Conservation (phyloP, 2,113 vertebrate species). For the Pangasianodon hypophthalmus region DNA sequence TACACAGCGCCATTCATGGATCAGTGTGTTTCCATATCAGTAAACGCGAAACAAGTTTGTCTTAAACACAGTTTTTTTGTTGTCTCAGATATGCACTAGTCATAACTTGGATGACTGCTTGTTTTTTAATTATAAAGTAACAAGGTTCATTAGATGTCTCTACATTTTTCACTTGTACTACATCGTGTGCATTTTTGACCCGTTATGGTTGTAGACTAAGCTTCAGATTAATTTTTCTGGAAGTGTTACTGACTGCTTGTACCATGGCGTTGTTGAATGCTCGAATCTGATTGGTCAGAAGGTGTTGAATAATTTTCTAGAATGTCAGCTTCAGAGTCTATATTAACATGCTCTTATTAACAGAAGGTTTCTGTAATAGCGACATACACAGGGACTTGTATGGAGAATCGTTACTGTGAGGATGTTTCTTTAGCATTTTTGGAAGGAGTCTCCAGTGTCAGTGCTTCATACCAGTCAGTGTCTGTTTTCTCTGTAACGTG, state of each 20-base stretch:
- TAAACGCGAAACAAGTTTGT: constrained; percentile 1
- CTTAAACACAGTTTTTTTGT: not conserved
- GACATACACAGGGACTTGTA: not conserved
- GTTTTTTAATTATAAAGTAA: not conserved
- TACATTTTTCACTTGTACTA: not conserved
- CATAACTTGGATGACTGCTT: not conserved
- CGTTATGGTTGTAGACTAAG: not conserved
- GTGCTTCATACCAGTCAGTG: not conserved
- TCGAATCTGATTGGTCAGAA: not conserved
- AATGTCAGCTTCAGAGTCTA: not conserved
- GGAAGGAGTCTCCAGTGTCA: not conserved
- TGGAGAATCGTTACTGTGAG: not conserved
- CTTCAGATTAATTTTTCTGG: not conserved
- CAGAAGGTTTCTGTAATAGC: not conserved
- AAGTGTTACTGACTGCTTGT: not conserved
- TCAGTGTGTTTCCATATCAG: constrained; percentile 6
- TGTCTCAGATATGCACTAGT: not conserved
- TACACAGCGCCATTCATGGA: constrained; percentile 12
- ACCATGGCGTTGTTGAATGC: not conserved
- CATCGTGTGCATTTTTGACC: too few species aligned
- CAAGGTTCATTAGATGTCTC: not conserved
- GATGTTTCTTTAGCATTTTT: not conserved
- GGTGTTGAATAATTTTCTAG: not conserved
- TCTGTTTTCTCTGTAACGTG: not conserved
- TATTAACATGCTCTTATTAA: not conserved